Percentiles rank a stretch among this genome's conserved stretches.
phyloP scores from a whole-genome alignment of 2,888 invertebrate species.

The Brachyopa scutellaris region DNA sequence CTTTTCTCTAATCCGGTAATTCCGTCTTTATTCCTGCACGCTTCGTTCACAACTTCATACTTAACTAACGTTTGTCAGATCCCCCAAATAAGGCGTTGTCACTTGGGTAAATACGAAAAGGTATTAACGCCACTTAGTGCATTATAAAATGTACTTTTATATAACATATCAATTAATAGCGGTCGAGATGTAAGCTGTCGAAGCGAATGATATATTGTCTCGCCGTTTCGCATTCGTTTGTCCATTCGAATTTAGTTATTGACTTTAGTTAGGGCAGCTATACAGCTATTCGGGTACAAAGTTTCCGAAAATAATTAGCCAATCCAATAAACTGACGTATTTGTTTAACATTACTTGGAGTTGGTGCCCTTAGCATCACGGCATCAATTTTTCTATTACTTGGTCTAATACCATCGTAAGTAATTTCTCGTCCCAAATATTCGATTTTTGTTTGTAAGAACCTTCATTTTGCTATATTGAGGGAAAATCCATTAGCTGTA shows the following conservation, averaged over 20 bases:
- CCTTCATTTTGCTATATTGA: constrained; percentile 72
- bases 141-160: too few relatives aligned
- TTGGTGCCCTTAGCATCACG: constrained; percentile 10
- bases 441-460: constrained; percentile 58
- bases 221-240: too few relatives aligned
- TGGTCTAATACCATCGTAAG: constrained; percentile 26
- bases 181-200: constrained; percentile 24
- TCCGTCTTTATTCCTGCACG: too few relatives aligned
- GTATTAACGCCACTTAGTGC: too few relatives aligned
- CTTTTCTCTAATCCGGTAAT: too few relatives aligned
- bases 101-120: too few relatives aligned
- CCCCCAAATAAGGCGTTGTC: too few relatives aligned
- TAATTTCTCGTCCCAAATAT: constrained; percentile 74
- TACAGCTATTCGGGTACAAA: constrained; percentile 35
- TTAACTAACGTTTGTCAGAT: too few relatives aligned
- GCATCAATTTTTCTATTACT: constrained; percentile 30
- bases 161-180: too few relatives aligned
- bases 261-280: constrained; percentile 23
- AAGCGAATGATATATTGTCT: constrained; percentile 18
- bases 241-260: constrained; percentile 31
- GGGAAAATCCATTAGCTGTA: constrained; percentile 44
- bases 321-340: constrained; percentile 45
- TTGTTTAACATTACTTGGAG: constrained; percentile 35
- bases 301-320: constrained; percentile 49
- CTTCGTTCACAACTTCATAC: too few relatives aligned